Evolutionary conservation across 1,140 invertebrate species (phyloP).

Genomic region (Drosophila pallidifrons): DNA sequence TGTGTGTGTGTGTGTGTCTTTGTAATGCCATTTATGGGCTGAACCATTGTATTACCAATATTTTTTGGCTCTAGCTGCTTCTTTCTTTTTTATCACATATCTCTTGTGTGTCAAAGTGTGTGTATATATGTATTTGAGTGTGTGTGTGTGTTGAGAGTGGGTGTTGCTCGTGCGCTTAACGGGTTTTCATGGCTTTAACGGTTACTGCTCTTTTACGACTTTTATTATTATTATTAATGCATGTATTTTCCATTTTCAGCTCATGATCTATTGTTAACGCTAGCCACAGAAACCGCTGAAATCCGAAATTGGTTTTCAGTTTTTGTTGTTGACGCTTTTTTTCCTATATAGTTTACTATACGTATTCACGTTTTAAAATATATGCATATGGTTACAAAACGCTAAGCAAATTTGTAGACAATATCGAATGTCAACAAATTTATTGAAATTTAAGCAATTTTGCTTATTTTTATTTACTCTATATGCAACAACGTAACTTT

Average conservation of each 20-base stretch:
- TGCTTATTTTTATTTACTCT: slow-evolving; percentile 6
- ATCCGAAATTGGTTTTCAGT: slow-evolving; percentile 25
- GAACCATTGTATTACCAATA: slow-evolving; percentile 76
- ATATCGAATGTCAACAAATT: slow-evolving; percentile 29
- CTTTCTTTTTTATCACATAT: slow-evolving; percentile 47
- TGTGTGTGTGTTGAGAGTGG: slow-evolving; percentile 50
- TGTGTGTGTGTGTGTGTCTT: slow-evolving; percentile 18
- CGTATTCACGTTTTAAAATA: slow-evolving; percentile 28
- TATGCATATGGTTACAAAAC: slow-evolving; percentile 35
- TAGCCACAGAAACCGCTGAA: slow-evolving; percentile 35
- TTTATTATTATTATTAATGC: slow-evolving; percentile 79
- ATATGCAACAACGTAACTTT: background rate
- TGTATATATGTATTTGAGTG: background rate
- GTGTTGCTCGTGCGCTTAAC: slow-evolving; percentile 80
- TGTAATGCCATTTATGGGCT: slow-evolving; percentile 69
- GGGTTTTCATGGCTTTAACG: slow-evolving; percentile 78
- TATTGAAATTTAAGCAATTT: slow-evolving; percentile 15
- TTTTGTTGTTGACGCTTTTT: background rate
- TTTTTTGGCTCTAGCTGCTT: slow-evolving; percentile 57
- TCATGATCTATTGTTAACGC: slow-evolving; percentile 66
- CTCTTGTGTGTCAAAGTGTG: slow-evolving; percentile 22
- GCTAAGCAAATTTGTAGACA: slow-evolving; percentile 47
- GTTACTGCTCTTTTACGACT: slow-evolving; percentile 77
- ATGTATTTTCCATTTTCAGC: slow-evolving; percentile 74
- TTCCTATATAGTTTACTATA: slow-evolving; percentile 7